Evolutionary conservation across 1,140 invertebrate genomes (phyloP), one percentile per base, ranked within the genome.

Genomic region (Nebria ingens): DNA sequence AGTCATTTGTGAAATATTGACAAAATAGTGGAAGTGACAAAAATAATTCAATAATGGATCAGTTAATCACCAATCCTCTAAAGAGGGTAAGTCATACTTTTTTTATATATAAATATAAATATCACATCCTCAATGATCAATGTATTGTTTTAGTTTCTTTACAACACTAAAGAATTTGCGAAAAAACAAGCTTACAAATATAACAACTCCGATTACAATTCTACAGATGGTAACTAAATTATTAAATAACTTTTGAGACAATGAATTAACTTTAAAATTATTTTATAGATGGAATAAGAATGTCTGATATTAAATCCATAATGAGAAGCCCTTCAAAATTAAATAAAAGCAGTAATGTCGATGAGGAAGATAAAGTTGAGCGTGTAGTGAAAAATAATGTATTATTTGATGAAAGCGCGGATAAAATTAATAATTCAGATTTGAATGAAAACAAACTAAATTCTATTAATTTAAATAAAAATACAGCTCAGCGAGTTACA

Each of bases 221-320:
- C n/a, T n/a, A n/a, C n/a, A n/a, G n/a, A n/a, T n/a, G n/a, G n/a
- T n/a, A n/a, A n/a, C n/a, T n/a, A n/a, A n/a, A n/a, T n/a, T n/a
- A n/a, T n/a, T n/a, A n/a, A n/a, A n/a, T n/a, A n/a, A n/a, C n/a
- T n/a, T n/a, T n/a, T n/a, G n/a, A n/a, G n/a, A n/a, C n/a, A n/a
- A n/a, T n/a, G n/a, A n/a, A n/a, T n/a, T n/a, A n/a, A n/a, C n/a
- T 45, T 45, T 45, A 45, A 45, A 45, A 45, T 4, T 45, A 45
- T 45, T 45, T 45, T 45, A 45, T 45, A 45, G 40, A 6, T 11
- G 17, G 4, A 45, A 45, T 45, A 17, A 45, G 17, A 4, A 11
- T 45, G 15, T 12, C 6, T 4, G 40, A 45, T 12, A 45, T 45
- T 6, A 45, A 45, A 17, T 45, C 40, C 4, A 45, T 17, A 45